These are phyloP conservation scores for Neodiprion pinetum DNA, from an alignment of 1,140 invertebrate species.

Conservation along the genomic window DNA sequence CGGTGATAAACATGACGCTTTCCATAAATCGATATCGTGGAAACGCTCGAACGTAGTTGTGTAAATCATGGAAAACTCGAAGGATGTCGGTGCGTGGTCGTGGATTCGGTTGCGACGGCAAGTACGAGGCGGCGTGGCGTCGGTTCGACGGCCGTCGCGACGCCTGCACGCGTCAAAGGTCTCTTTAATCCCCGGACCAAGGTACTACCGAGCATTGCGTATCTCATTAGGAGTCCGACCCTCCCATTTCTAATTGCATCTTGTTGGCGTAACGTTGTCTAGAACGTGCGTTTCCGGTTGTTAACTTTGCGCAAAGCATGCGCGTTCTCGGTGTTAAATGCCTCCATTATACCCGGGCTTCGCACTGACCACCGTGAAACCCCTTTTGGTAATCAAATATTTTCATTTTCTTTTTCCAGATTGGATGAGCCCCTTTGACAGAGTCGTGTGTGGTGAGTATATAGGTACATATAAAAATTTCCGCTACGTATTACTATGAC, in stretches of 20 bases:
- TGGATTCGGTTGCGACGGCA: no score
- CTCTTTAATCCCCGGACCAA: not conserved
- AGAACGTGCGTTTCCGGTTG: conserved; percentile 29
- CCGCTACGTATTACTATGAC: no score
- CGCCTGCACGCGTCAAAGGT: not conserved
- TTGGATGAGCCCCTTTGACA: conserved; percentile 91
- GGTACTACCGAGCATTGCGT: conserved; percentile 2
- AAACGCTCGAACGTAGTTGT: no score
- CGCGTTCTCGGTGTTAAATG: conserved; percentile 9
- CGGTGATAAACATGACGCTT: no score
- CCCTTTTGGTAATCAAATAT: conserved; percentile 20
- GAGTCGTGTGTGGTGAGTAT: conserved; percentile 90
- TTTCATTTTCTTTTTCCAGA: conserved; percentile 70
- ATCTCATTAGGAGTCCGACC: conserved; percentile 26
- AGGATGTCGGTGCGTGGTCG: no score
- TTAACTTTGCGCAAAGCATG: conserved; percentile 29
- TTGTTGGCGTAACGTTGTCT: conserved; percentile 19
- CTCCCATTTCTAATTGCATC: conserved; percentile 32
- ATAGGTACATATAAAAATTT: conserved; percentile 47
- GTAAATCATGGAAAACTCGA: no score
- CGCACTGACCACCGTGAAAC: not conserved
- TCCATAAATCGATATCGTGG: no score
- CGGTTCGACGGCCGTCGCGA: conserved; percentile 14
- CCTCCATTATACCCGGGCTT: conserved; percentile 1
- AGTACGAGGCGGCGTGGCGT: no score